Evolutionary conservation across 2,113 vertebrate genomes (phyloP).

Genomic region (Eupsittula cactorum): DNA sequence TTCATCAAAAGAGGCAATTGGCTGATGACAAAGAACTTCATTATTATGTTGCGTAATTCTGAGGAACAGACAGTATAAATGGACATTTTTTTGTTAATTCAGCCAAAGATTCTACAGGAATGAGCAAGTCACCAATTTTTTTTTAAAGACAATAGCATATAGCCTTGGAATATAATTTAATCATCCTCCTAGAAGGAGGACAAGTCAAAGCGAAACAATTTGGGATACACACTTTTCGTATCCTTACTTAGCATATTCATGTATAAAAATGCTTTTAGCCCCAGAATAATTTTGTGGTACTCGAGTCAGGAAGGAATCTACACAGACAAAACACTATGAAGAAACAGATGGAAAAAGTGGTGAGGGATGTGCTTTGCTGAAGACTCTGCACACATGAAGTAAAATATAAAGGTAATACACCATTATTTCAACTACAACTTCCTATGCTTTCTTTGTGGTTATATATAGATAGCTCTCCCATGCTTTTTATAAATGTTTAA

Average conservation of each 20-base stretch:
- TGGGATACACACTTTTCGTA: neutral
- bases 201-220: neutral
- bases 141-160: neutral
- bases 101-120: neutral
- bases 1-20: neutral
- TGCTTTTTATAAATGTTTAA: constrained; percentile 16
- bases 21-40: neutral
- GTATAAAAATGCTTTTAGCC: neutral
- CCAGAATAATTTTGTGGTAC: neutral
- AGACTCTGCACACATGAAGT: neutral
- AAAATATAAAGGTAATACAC: neutral
- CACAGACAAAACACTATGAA: neutral
- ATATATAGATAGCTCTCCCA: neutral
- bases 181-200: neutral
- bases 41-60: neutral
- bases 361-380: neutral
- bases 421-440: neutral
- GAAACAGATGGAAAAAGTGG: neutral
- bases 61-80: neutral
- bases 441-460: neutral
- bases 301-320: neutral
- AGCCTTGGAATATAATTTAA: neutral
- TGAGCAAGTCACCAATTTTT: neutral
- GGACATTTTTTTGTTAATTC: neutral
- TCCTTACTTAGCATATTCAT: neutral